A percentile compares a stretch with the other conserved stretches of the same genome.
Evolutionary conservation across 1,140 invertebrate species (phyloP).

Genomic region (Probaryconus sp.): DNA sequence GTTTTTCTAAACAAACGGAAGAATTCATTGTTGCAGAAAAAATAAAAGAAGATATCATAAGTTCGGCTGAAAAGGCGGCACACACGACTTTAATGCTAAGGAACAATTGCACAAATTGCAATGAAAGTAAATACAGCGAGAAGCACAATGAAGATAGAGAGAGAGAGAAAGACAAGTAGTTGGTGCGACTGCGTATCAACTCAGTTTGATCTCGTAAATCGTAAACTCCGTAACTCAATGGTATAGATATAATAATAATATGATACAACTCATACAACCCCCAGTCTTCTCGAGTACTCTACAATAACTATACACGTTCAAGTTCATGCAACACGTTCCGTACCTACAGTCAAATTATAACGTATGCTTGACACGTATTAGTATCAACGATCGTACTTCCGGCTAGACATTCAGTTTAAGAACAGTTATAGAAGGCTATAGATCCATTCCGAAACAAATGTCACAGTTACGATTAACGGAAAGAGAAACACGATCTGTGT

Average conservation of each 20-base stretch:
- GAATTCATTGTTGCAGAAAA: slow-evolving; percentile 18
- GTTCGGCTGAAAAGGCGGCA: not conserved
- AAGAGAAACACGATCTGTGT: no score
- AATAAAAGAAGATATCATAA: slow-evolving; percentile 4
- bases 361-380: slow-evolving; percentile 4
- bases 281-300: slow-evolving; percentile 14
- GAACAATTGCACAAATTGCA: slow-evolving; percentile 18
- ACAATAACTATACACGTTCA: slow-evolving; percentile 19
- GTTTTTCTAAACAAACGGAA: slow-evolving; percentile 23
- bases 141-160: slow-evolving; percentile 12
- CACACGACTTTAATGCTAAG: slow-evolving; percentile 17
- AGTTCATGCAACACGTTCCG: slow-evolving; percentile 31
- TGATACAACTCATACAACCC: slow-evolving; percentile 6
- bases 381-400: not conserved
- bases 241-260: no score
- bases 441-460: no score
- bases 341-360: slow-evolving; percentile 35
- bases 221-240: slow-evolving; percentile 12
- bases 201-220: slow-evolving; percentile 12
- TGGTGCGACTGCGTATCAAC: slow-evolving; percentile 41
- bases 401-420: not conserved
- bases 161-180: not conserved
- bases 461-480: no score
- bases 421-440: not conserved
- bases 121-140: slow-evolving; percentile 13